A percentile compares a stretch with the other conserved stretches of the same genome.
These are phyloP conservation scores for Centrocercus urophasianus DNA, from an alignment of 2,113 vertebrate genomes.

Conservation along the genomic window DNA sequence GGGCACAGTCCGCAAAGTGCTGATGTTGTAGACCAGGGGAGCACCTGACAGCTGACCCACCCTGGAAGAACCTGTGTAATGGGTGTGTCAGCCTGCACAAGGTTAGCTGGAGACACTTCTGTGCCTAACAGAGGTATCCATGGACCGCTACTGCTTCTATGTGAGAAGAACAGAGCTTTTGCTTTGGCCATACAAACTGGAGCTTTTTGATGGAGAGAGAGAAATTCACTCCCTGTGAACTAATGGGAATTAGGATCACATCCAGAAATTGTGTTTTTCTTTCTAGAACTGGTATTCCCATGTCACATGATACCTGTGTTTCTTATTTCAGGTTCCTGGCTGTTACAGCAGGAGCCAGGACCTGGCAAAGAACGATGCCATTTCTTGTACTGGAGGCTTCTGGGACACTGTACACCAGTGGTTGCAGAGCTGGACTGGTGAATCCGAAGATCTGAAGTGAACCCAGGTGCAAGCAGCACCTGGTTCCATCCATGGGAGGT, in stretches of 20 bases:
- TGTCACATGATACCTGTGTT: neutral
- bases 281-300: neutral
- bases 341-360: neutral
- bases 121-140: neutral
- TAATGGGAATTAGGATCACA: neutral
- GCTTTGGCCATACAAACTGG: neutral
- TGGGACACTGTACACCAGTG: fast-evolving
- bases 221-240: neutral
- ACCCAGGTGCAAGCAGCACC: neutral
- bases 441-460: neutral
- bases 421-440: neutral
- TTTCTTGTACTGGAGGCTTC: neutral
- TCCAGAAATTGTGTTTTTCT: neutral
- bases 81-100: neutral
- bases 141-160: neutral
- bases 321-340: neutral
- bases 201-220: neutral
- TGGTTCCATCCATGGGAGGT: too few species aligned
- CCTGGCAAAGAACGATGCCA: neutral
- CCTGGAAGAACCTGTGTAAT: neutral
- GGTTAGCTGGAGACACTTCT: neutral
- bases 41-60: neutral
- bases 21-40: neutral
- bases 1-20: fast-evolving
- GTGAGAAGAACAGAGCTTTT: neutral